Evolutionary conservation across 2,888 invertebrate species (phyloP).

Genomic region (Pyrgus malvae): DNA sequence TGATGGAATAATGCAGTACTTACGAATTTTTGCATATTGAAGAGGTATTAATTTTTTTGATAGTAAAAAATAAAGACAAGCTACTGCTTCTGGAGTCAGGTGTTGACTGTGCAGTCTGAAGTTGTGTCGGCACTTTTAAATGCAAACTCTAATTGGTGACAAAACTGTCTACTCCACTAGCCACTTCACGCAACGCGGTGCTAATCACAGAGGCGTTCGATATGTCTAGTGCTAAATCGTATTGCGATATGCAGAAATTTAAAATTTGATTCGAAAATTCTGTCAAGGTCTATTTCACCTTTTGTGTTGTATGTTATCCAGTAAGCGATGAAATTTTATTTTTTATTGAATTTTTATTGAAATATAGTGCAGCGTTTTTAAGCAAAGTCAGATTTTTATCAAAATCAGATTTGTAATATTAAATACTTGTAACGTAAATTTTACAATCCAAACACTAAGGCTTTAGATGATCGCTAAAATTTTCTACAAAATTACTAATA

Average conservation of each 20-base stretch:
- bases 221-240: constrained; percentile 44
- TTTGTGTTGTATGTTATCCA: background rate
- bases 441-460: too few species aligned
- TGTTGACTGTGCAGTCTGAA: constrained; percentile 49
- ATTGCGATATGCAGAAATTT: constrained; percentile 32
- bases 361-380: too few species aligned
- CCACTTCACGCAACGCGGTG: constrained; percentile 54
- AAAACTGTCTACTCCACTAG: constrained; percentile 50
- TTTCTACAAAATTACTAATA: too few species aligned
- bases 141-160: constrained; percentile 56
- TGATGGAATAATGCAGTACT: constrained; percentile 38
- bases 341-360: too few species aligned
- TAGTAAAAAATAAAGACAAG: constrained; percentile 39
- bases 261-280: constrained; percentile 32
- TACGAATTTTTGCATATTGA: constrained; percentile 65
- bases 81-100: constrained; percentile 40
- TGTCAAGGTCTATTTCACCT: constrained; percentile 1
- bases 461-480: too few species aligned
- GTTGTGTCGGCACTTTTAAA: constrained; percentile 51
- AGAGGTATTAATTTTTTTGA: constrained; percentile 24
- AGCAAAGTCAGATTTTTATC: too few species aligned
- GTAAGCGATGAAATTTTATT: too few species aligned
- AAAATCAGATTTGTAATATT: too few species aligned
- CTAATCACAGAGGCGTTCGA: constrained; percentile 62
- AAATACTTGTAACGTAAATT: too few species aligned